Evolutionary conservation across 2,113 vertebrate species (phyloP), one percentile per base, ranked within the genome.

Genomic region (Lycaon pictus): DNA sequence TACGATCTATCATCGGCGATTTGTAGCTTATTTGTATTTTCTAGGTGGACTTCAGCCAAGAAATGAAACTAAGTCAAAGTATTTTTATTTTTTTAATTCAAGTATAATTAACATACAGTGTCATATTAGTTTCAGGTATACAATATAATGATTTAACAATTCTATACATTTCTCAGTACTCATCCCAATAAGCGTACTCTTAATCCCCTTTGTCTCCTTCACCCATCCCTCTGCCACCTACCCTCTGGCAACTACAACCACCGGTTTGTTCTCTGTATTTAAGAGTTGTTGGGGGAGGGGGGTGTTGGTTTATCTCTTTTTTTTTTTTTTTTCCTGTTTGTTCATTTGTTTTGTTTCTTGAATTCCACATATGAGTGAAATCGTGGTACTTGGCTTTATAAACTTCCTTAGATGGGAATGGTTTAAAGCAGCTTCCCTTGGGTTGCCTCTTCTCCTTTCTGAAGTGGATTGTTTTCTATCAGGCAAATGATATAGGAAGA

Each of bases 41-140:
- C 37, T 56, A 51, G 23, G 9, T 71, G 37, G 7, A 96, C 55
- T 79, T 90, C 56, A 63, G 48, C 32, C 48, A 83, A 96, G 37
- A 85, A 92, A 87, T 23, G 20, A 96, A 97, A 93, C n/a, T 27
- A 79, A 95, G 74, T 13, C 60, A 32, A 90, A 58, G 8, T 71
- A n/a, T 22, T 22, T 71, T 71, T 51, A 51, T 51, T 77, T 76
- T 60, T n/a, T 76, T 10, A 17, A 77, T 77, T 77, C 25, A 51
- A 77, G 43, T 29, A 17, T 51, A 29, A 17, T 77, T 17, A 77
- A 51, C 74, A 77, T 77, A 48, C 23, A 77, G 25, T 77, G 74
- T 77, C 27, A 29, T 29, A 77, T 77, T 77, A 77, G 74, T 17
- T 77, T 77, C 74, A 77, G 25, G 43, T 29, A 15, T 77, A 48